Evolutionary conservation across 1,140 invertebrate genomes (phyloP).

Genomic region (Zophobas atratus): DNA sequence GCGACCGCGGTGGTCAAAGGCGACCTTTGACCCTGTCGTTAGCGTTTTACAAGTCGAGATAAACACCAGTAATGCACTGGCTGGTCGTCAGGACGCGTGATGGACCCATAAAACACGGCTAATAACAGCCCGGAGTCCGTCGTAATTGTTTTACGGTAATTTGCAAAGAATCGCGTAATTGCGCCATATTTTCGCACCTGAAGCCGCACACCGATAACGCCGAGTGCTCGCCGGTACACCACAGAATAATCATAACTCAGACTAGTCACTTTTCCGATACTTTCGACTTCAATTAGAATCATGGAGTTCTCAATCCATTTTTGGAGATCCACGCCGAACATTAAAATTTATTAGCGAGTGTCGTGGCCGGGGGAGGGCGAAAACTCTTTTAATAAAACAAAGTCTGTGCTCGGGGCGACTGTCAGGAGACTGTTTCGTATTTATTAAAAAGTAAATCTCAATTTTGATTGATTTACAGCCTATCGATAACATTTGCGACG

Average conservation of each 20-base stretch:
- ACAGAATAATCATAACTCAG: not conserved
- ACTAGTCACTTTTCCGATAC: not conserved
- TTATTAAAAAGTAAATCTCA: constrained; percentile 57
- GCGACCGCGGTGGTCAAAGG: constrained; percentile 13
- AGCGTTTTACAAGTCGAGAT: constrained; percentile 35
- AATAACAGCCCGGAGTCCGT: constrained; percentile 21
- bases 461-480: constrained; percentile 58
- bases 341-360: constrained; percentile 16
- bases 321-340: not conserved
- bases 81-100: constrained; percentile 25
- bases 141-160: constrained; percentile 16
- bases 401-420: constrained; percentile 44
- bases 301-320: not conserved
- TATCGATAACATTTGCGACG: constrained; percentile 55
- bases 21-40: constrained; percentile 33
- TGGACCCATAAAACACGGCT: constrained; percentile 28
- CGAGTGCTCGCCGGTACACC: not conserved
- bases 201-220: not conserved
- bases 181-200: constrained; percentile 7
- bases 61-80: constrained; percentile 39
- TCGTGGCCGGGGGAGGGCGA: not conserved
- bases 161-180: too few relatives aligned
- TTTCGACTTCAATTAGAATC: not conserved
- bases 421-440: constrained; percentile 49
- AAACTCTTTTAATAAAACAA: constrained; percentile 55